A percentile compares a stretch with the other conserved stretches of the same genome.
Conservation (phyloP, 2,113 vertebrate genomes). For the Poecilia latipinna region DNA sequence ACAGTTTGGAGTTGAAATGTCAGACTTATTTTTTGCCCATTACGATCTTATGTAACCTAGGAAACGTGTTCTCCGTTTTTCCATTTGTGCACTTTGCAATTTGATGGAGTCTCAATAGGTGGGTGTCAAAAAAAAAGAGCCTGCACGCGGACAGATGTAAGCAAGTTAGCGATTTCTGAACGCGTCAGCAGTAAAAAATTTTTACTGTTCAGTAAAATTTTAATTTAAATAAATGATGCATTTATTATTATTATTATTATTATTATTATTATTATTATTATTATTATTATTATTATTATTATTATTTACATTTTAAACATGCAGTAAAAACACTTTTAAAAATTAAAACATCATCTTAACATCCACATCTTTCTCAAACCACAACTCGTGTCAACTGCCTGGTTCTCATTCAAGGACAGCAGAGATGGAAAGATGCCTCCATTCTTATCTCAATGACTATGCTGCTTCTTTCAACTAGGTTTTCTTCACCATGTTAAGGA, state of each 20-base stretch:
- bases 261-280: too few relatives aligned
- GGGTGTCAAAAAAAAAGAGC: too few relatives aligned
- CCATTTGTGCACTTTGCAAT: too few relatives aligned
- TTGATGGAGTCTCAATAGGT: slow-evolving; percentile 12
- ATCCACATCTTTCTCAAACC: not conserved
- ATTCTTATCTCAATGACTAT: slow-evolving; percentile 73
- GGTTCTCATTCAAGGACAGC: slow-evolving; percentile 56
- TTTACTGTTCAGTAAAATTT: too few relatives aligned
- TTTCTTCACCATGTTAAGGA: slow-evolving; percentile 19
- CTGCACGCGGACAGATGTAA: too few relatives aligned
- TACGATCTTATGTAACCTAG: slow-evolving; percentile 20
- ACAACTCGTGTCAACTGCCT: slow-evolving; percentile 50
- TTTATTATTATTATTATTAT: too few relatives aligned
- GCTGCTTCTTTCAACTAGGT: slow-evolving; percentile 34
- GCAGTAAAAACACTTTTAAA: not conserved
- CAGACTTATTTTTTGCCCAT: slow-evolving; percentile 65
- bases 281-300: too few relatives aligned
- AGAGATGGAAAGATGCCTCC: slow-evolving; percentile 54
- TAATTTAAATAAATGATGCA: too few relatives aligned
- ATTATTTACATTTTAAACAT: not conserved
- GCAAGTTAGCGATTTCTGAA: too few relatives aligned
- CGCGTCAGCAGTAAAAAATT: too few relatives aligned
- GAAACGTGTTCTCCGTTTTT: not conserved
- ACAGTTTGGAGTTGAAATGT: not conserved
- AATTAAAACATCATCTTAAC: not conserved